Evolutionary conservation across 2,888 invertebrate genomes (phyloP), one percentile per base, ranked within the genome.

Genomic region (Tillus elongatus): DNA sequence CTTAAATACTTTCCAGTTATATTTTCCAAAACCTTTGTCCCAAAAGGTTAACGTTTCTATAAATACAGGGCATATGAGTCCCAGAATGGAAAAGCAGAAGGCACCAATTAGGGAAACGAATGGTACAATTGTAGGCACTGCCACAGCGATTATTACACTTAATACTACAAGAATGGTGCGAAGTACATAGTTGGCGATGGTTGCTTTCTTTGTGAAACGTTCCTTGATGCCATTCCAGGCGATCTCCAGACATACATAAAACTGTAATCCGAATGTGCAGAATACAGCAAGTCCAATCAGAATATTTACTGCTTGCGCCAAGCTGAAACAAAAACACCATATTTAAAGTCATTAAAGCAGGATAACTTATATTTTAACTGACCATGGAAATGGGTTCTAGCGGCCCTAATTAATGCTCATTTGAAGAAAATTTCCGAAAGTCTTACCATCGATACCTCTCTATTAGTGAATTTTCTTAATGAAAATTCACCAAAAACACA

Each of bases 251-350:
- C 95, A 93, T 10, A 98, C 96, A 68, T 86, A 97, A 68, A 96
- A 93, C 68, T 97, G 96, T 10, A 98, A 77, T 3, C 91, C 92
- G 61, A 93, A 97, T 0, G 95, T 91, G 64, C 92, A 85, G 66
- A 86, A 92, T 1, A 98, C 90, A 4, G 93, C 90, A 30, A 91
- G 60, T 2, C 82, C 87, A 57, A 96, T 91, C 41, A 89, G 70
- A 39, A 93, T 68, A 64, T 88, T 83, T 8, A 93, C 92, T 28
- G 79, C 68, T 71, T 91, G 85, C 10, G 91, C 90, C 13, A 83
- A 71, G 53, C 88, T 89, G 68, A 33, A 73, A 75, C 46, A 44
- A 49, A 53, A 51, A 46, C n/a, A n/a, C n/a, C n/a, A n/a, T n/a
- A n/a, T n/a, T n/a, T n/a, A n/a, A n/a, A n/a, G n/a, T n/a, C n/a